phyloP scores from a whole-genome alignment of 2,797 vertebrate genomes.

The Valencia hispanica region DNA sequence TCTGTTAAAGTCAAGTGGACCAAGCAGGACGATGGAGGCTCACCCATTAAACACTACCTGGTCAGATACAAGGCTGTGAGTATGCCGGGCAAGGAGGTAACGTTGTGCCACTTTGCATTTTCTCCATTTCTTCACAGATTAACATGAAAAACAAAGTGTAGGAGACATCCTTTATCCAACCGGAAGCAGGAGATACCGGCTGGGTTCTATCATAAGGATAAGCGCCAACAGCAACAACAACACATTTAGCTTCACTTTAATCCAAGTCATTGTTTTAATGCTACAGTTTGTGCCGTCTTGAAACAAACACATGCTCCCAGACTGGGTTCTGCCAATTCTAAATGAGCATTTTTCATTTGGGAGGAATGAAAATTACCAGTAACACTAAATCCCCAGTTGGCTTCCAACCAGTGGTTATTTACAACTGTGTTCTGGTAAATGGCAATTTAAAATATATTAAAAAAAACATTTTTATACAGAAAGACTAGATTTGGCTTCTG shows the following conservation, averaged over 20 bases:
- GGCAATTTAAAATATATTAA: not conserved
- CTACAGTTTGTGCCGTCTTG: not conserved
- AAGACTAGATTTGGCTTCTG: not conserved
- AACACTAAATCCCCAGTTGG: conserved; percentile 1
- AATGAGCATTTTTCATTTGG: conserved; percentile 7
- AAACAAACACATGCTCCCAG: not conserved
- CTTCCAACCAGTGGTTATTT: not conserved
- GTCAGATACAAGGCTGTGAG: conserved; percentile 96
- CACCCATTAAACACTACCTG: conserved; percentile 94
- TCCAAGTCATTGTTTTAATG: not conserved
- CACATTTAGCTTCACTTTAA: conserved; percentile 4
- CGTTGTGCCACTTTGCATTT: conserved; percentile 20
- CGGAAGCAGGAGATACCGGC: not conserved
- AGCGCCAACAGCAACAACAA: conserved; percentile 1
- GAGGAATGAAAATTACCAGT: conserved; percentile 5
- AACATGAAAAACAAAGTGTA: not conserved
- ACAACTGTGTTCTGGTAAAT: conserved; percentile 8
- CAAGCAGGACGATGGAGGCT: conserved; percentile 97
- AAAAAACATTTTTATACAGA: not conserved
- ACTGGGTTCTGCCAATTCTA: not conserved
- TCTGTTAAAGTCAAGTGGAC: conserved; percentile 89
- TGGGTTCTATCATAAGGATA: not conserved
- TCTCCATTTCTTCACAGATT: not conserved
- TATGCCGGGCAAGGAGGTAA: conserved; percentile 59
- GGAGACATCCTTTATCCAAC: not conserved